These are phyloP conservation scores for Sphinx pinastri DNA, from an alignment of 2,888 invertebrate genomes.

Conservation along the genomic window DNA sequence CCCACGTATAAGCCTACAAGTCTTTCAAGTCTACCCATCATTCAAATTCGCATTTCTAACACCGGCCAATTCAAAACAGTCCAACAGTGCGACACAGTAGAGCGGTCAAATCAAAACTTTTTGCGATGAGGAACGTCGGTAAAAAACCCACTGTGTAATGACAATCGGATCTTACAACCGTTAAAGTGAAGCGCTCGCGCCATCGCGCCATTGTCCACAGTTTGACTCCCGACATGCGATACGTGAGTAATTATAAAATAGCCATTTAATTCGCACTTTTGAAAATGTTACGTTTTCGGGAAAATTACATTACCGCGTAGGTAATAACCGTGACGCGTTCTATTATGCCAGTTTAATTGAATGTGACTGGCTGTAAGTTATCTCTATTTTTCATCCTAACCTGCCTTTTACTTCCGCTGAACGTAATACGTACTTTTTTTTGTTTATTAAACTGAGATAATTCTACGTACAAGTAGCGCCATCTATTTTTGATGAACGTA, in stretches of 20 bases:
- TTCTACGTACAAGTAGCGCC: background rate
- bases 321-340: conserved; percentile 24
- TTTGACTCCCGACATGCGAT: conserved; percentile 46
- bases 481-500: background rate
- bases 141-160: conserved; percentile 68
- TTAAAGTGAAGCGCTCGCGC: conserved; percentile 52
- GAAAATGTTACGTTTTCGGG: conserved; percentile 6
- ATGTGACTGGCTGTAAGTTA: conserved; percentile 21
- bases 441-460: background rate
- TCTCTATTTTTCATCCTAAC: conserved; percentile 5
- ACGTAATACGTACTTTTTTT: conserved; percentile 2
- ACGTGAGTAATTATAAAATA: conserved; percentile 28
- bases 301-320: background rate
- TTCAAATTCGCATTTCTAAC: background rate
- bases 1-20: background rate
- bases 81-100: conserved; percentile 35
- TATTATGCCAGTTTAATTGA: conserved; percentile 23
- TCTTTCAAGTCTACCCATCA: background rate
- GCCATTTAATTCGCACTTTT: conserved; percentile 16
- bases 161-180: conserved; percentile 64
- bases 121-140: conserved; percentile 60
- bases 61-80: conserved; percentile 34
- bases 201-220: conserved; percentile 57
- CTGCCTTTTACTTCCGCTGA: conserved; percentile 20
- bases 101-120: conserved; percentile 58